These are phyloP conservation scores for Ephestia elutella DNA, from an alignment of 1,140 invertebrate species.

Conservation along the genomic window DNA sequence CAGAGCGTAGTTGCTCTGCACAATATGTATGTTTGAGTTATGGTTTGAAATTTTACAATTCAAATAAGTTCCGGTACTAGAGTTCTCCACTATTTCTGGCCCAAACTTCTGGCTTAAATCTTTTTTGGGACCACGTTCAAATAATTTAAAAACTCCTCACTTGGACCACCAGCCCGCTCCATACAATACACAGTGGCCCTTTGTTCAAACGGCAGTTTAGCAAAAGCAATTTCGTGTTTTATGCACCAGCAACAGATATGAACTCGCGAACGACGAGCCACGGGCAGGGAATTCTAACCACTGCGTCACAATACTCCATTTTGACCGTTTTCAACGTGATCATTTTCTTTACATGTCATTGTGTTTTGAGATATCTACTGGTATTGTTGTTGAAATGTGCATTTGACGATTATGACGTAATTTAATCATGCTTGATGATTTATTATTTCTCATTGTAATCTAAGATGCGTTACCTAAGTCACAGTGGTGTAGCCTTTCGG, in stretches of 20 bases:
- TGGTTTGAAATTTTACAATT: too few relatives aligned
- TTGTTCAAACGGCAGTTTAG: constrained; percentile 52
- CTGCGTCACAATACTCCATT: not conserved
- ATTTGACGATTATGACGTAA: not conserved
- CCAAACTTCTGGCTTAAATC: too few relatives aligned
- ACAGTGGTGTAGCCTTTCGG: too few relatives aligned
- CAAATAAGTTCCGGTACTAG: too few relatives aligned
- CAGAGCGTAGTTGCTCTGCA: too few relatives aligned
- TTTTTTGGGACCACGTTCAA: too few relatives aligned
- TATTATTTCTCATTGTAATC: too few relatives aligned
- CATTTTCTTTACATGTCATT: not conserved
- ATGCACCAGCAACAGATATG: constrained; percentile 31
- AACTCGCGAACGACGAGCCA: constrained; percentile 11
- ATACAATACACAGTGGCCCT: constrained; percentile 38
- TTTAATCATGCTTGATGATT: too few relatives aligned
- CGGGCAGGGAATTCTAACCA: constrained; percentile 5
- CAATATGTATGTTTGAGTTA: too few relatives aligned
- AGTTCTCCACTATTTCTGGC: too few relatives aligned
- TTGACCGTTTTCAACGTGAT: not conserved
- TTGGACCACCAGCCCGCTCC: constrained; percentile 20
- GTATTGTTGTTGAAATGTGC: not conserved
- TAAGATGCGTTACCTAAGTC: too few relatives aligned
- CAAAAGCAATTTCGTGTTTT: constrained; percentile 56
- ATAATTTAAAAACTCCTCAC: constrained; percentile 4
- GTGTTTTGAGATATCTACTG: not conserved